Percentiles rank a stretch among this genome's conserved stretches.
phyloP scores from a whole-genome alignment of 1,140 invertebrate genomes.

The Scaptodrosophila lebanonensis region DNA sequence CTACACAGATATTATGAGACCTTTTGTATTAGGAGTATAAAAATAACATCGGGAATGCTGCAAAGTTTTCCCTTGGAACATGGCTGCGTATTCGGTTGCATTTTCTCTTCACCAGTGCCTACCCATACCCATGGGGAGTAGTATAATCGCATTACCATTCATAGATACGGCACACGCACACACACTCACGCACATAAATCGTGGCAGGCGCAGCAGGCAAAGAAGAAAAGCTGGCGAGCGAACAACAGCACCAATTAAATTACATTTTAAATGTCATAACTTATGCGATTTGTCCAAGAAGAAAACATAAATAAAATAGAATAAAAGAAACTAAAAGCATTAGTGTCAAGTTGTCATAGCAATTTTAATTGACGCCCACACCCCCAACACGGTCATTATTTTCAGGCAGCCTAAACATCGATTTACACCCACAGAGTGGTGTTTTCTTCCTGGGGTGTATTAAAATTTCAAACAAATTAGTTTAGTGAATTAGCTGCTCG shows the following conservation, averaged over 20 bases:
- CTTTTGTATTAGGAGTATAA: too few species aligned
- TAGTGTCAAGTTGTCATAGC: conserved; percentile 29
- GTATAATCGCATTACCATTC: not conserved
- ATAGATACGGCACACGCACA: not conserved
- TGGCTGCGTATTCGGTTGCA: too few species aligned
- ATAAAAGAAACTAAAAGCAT: too few species aligned
- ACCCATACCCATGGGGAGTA: not conserved
- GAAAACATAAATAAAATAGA: too few species aligned
- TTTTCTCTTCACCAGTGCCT: too few species aligned
- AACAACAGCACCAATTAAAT: too few species aligned
- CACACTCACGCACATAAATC: conserved; percentile 2
- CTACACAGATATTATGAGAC: too few species aligned
- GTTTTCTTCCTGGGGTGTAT: conserved; percentile 8
- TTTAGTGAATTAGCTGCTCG: conserved; percentile 63
- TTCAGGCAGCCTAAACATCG: conserved; percentile 30
- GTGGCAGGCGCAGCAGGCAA: too few species aligned
- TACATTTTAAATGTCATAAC: conserved; percentile 1
- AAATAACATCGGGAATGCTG: too few species aligned
- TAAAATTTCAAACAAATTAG: conserved; percentile 60
- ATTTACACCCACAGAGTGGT: too few species aligned
- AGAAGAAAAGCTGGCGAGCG: not conserved
- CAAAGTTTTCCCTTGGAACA: not conserved
- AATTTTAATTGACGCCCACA: conserved; percentile 1
- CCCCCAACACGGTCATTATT: too few species aligned
- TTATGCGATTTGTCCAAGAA: conserved; percentile 33